Base-by-base conservation (phyloP, 2,888 invertebrate genomes). In the Brachypterus glaber region DNA sequence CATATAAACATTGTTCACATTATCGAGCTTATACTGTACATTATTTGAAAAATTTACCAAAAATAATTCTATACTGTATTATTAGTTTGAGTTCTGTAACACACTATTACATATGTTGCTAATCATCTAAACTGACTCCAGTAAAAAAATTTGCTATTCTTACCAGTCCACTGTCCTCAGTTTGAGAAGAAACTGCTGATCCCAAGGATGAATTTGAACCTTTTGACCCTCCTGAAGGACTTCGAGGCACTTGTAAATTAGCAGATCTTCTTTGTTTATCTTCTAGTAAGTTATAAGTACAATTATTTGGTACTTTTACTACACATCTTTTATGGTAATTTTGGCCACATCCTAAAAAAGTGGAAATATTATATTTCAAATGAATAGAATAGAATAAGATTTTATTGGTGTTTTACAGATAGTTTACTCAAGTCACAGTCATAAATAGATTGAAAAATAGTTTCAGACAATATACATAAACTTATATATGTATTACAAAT, bases 271-370 rank as follows among this genome's bases (percentile, higher is more conserved):
- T 56, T 38, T 61, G 54, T 46, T 59, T 60, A 37, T 60, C 62
- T 42, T 57, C 50, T 27, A 69, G 58, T 16, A 64, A 52, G 12
- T 53, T 55, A 48, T 76, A 76, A 38, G 81, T 79, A 71, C 98
- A 98, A 72, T 98, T 96, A 63, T 96, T 95, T 33, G 97, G 97
- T 47, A 98, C 90, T 70, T 95, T 96, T 48, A 93, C 89, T 31
- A 87, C 87, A 66, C 89, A 98, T 33, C 97, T 78, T 67, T 98
- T 98, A 74, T 98, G 98, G 72, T 92, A 98, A 72, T 96, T 97
- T 60, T 91, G 79, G 9, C 93, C 89, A 72, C 97, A 98, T 50
- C 95, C 96, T 95, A 69, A 13, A 66, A 60, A 42, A 35, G n/a
- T n/a, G n/a, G n/a, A 29, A 39, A 29, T 30, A 25, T 13, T 12